Evolutionary conservation across 2,113 vertebrate species (phyloP).

Genomic region (Rana temporaria): DNA sequence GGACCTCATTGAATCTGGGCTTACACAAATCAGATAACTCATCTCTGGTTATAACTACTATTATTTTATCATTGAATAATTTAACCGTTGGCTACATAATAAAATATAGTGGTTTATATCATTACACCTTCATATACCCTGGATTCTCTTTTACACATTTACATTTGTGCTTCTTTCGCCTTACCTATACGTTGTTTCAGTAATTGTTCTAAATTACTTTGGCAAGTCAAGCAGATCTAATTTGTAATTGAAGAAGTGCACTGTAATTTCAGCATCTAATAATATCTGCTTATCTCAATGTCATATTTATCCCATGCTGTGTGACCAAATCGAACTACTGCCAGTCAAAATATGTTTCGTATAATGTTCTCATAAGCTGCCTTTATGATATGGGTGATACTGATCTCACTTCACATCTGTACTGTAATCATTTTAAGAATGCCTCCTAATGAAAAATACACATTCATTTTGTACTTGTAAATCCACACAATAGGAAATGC

Average conservation of each 20-base stretch:
- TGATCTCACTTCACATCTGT: slow-evolving; percentile 45
- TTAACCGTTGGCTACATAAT: no score
- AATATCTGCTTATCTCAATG: slow-evolving; percentile 47
- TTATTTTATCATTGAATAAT: no score
- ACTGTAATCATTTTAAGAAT: slow-evolving; percentile 35
- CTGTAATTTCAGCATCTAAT: slow-evolving; percentile 48
- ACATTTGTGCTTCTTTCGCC: background rate
- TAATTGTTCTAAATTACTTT: slow-evolving; percentile 40
- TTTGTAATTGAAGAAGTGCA: slow-evolving; percentile 49
- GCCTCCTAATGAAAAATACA: slow-evolving; percentile 42
- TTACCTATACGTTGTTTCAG: slow-evolving; percentile 36
- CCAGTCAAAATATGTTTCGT: slow-evolving; percentile 28
- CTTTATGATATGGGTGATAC: slow-evolving; percentile 19
- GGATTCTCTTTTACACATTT: background rate
- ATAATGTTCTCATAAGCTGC: slow-evolving; percentile 18
- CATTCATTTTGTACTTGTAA: slow-evolving; percentile 12
- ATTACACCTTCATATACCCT: background rate
- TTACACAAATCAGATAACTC: no score
- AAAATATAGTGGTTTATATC: no score
- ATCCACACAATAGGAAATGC: slow-evolving; percentile 40
- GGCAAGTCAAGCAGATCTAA: slow-evolving; percentile 39
- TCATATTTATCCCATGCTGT: slow-evolving; percentile 50
- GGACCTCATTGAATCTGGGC: no score
- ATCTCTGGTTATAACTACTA: no score
- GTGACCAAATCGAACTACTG: slow-evolving; percentile 39